Evolutionary conservation across 2,797 vertebrate species (phyloP), one percentile per base, ranked within the genome.

Genomic region (Enoplosus armatus): DNA sequence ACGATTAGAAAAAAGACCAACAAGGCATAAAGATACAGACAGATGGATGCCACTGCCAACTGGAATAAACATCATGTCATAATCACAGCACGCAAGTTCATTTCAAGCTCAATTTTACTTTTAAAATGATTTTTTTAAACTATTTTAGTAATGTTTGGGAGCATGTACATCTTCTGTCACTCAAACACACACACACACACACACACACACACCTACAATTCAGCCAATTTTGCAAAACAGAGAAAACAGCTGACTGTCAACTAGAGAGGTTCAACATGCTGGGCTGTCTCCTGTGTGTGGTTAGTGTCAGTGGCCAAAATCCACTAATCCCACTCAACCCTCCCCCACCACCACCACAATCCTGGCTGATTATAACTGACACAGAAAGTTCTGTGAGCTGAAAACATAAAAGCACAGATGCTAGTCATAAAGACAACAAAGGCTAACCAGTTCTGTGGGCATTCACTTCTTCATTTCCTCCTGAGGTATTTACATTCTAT

Each of bases 221-320:
- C 29, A 63, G 37, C 48, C 48, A 37, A 43, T 77, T 69, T 53
- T 77, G 75, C 78, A 80, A 48, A 72, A 75, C 67, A 80, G 15
- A 43, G 41, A 86, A 87, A 89, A 86, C 85, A 85, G 85, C 86
- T 89, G 90, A 89, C 80, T 48, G 84, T 29, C 45, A 72, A 50
- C 55, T 48, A 45, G 56, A 20, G 51, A 50, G 71, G 59, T 78
- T 63, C 26, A 68, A 59, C 79, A 58, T 50, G 75, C 84, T 53
- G 53, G 65, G 50, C 54, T 50, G 59, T 81, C 54, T 76, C 51
- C 59, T 67, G 45, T 54, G 48, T 51, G 54, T 29, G 63, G 54
- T 31, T 56, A 29, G 47, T n/a, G n/a, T n/a, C n/a, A n/a, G n/a
- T 43, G 56, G 60, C 68, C 77, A 45, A 58, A 22, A 72, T 65